Evolutionary conservation across 2,888 invertebrate genomes (phyloP).

Genomic region (Leucania comma): DNA sequence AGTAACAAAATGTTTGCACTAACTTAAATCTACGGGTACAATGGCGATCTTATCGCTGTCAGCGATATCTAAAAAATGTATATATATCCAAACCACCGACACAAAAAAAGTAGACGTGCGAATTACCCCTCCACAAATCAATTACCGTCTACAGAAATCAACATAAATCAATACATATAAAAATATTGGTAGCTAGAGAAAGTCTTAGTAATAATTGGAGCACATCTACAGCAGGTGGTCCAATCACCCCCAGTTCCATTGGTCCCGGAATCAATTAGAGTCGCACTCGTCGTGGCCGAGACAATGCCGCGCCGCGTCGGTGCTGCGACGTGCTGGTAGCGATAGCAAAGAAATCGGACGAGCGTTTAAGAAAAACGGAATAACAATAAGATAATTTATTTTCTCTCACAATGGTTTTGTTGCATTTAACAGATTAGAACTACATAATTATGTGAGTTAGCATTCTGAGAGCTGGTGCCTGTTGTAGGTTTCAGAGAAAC

Average conservation of each 20-base stretch:
- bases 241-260: conserved; percentile 60
- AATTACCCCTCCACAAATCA: conserved; percentile 13
- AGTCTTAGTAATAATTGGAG: conserved; percentile 57
- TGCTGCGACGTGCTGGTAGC: conserved; percentile 35
- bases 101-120: not conserved
- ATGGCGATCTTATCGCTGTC: no score
- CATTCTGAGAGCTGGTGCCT: no score
- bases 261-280: conserved; percentile 77
- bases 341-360: conserved; percentile 53
- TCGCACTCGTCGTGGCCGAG: conserved; percentile 68
- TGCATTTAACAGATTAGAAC: no score
- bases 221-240: conserved; percentile 61
- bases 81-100: not conserved
- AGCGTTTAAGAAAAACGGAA: conserved; percentile 5
- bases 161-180: conserved; percentile 22
- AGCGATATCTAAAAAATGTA: not conserved
- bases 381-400: not conserved
- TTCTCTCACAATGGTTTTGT: no score
- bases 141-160: conserved; percentile 11
- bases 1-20: no score
- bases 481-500: no score
- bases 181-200: conserved; percentile 35
- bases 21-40: no score
- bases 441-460: no score
- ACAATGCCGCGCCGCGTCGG: conserved; percentile 59